Evolutionary conservation across 2,888 invertebrate species (phyloP).

Genomic region (Lutraria lutraria): DNA sequence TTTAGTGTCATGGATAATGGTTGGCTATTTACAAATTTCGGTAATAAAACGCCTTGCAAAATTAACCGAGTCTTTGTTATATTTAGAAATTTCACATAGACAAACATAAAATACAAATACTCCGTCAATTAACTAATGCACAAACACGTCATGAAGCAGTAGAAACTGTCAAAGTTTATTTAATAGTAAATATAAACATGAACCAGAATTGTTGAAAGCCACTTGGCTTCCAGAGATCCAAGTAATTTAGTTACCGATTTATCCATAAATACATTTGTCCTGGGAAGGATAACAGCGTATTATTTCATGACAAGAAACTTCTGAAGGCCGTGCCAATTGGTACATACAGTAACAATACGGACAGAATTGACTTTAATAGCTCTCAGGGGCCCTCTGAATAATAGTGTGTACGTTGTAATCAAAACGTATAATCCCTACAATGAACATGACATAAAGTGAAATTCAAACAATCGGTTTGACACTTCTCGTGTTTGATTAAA

Average conservation of each 20-base stretch:
- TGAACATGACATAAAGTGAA: too few relatives aligned
- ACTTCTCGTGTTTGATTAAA: too few relatives aligned
- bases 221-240: neutral
- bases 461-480: too few relatives aligned
- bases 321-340: neutral
- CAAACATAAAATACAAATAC: neutral
- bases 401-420: too few relatives aligned
- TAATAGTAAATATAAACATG: neutral
- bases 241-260: neutral
- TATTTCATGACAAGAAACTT: constrained; percentile 3
- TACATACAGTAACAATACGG: neutral
- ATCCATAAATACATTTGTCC: constrained; percentile 19
- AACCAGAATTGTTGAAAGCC: neutral
- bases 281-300: neutral
- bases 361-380: neutral
- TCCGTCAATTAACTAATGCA: neutral
- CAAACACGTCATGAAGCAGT: neutral
- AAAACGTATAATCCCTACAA: too few relatives aligned
- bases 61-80: neutral
- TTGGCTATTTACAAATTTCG: neutral
- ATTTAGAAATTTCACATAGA: neutral
- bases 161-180: neutral
- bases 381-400: neutral
- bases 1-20: too few relatives aligned
- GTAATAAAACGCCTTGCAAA: neutral